Evolutionary conservation across 2,113 vertebrate species (phyloP), one percentile per base, ranked within the genome.

Genomic region (Microtus pennsylvanicus): DNA sequence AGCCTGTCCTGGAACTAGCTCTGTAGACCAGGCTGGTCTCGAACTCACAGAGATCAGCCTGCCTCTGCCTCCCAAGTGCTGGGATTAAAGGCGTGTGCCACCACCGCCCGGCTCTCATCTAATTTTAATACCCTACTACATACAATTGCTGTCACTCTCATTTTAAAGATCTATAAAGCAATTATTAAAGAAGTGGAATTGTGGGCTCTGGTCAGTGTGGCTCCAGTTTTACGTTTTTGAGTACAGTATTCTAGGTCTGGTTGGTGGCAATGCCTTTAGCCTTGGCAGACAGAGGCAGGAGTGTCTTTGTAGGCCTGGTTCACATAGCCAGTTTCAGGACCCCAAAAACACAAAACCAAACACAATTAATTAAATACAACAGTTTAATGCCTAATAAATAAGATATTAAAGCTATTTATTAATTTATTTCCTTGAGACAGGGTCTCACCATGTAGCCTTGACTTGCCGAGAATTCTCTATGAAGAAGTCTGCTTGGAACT

Each of bases 151-250:
- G 85, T 42, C 52, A 91, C 55, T 30, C 21, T 91, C 42, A 65
- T 85, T 35, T 91, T 93, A 90, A 74, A 93, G 19, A 93, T 70
- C 45, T 1, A 42, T 80, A 80, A 90, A 42, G 2, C 78, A 5
- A 30, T 77, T 30, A 28, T 52, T 80, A 65, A 94, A 92, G 55
- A 95, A 26, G 47, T 91, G 19, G 42, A 94, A 94, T 95, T 87
- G 55, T 87, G 47, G 65, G 87, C n/a, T 87, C 65, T 81, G 52
- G 24, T 72, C 33, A 33, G 75, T 35, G 17, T 87, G 61, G 77
- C 42, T 94, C 38, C 87, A 89, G 94, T 55, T 93, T 94, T 65
- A 88, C 9, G 45, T 38, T 90, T 70, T 92, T 70, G 69, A 92
- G 74, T 70, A 80, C 16, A 80, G 47, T 45, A 77, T 47, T 47